Base-by-base conservation (phyloP, 2,888 invertebrate genomes). In the Aproaerema taeniolella region DNA sequence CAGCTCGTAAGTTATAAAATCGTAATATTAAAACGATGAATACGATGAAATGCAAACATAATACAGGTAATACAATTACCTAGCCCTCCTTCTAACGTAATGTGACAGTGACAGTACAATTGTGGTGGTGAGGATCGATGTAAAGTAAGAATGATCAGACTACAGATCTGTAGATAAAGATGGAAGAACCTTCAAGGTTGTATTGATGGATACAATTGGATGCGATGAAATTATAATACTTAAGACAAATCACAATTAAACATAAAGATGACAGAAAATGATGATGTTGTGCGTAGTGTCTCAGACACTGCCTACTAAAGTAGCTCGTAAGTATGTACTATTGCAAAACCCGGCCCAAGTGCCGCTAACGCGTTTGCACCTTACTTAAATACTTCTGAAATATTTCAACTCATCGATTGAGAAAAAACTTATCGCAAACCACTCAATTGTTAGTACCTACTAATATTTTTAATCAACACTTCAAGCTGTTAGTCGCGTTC, bases 311-410 rank as follows among this genome's bases (percentile, higher is more conserved):
- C 50, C 58, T 66, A 68, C 61, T 60, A 59, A n/a, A n/a, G n/a
- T n/a, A n/a, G n/a, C n/a, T n/a, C n/a, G n/a, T n/a, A n/a, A 60
- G 54, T 55, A 58, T 51, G 51, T 61, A 65, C 68, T 80, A 82
- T 85, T 86, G 85, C 85, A 79, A 74, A 65, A 72, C 75, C 82
- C 81, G 82, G 83, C 85, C 82, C 56, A 60, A 55, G 55, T 57
- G 68, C 63, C 56, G 58, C 50, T 52, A 48, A 54, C 45, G n/a
- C n/a, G 52, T 56, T 55, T 51, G 56, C 62, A 61, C 58, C 38
- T 34, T 32, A 45, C 41, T 47, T 49, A 49, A 47, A 49, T 55
- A 53, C 46, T 58, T 54, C 50, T 52, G 57, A 53, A 56, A 59
- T 59, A 60, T 48, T 54, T 58, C 47, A 66, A 67, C 62, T 58